Base-by-base conservation (phyloP, 2,888 invertebrate genomes). In the Cryptocephalus primarius region DNA sequence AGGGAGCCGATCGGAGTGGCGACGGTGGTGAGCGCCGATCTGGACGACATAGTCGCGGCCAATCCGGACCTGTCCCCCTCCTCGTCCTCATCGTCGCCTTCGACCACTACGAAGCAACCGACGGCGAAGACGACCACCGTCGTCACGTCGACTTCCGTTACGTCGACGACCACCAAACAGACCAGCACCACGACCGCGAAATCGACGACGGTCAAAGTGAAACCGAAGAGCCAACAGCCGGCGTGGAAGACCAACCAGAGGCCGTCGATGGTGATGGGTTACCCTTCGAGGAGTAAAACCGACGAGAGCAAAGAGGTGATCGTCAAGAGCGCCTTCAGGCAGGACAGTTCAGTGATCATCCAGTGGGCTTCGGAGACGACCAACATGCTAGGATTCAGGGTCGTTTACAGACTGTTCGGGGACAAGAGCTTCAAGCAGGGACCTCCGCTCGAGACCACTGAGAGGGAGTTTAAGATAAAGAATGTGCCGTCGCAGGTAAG, bases 361-460 rank as follows among this genome's bases (percentile, higher is more conserved):
- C 88, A 90, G 63, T 93, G 92, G 92, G 89, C 89, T 62, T 89
- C 89, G 1, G 85, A 89, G 60, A 86, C 86, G 9, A 82, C 85
- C 0, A 89, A 88, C 63, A 87, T 88, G 60, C 75, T 90, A n/a
- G 91, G 90, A 43, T 92, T 91, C 66, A 77, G 89, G 49, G 90
- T 92, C 9, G 87, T 91, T 14, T 92, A 92, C 67, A 75, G 92
- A 46, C 73, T 92, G 39, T 93, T 93, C 61, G 93, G 92, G 4
- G 91, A 91, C 60, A 85, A 87, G 64, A 85, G 79, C 57, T 93
- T 92, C 71, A 90, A 91, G 60, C 88, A 89, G 67, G 91, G 91
- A 6, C 90, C 91, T 11, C 89, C 90, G 1, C 70, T 93, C 48
- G 90, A 91, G 69, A 83, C 89, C 13, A 88, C 88, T 62, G 90